Evolutionary conservation across 2,797 vertebrate species (phyloP), one percentile per base, ranked within the genome.

Genomic region (Vespertilio murinus): DNA sequence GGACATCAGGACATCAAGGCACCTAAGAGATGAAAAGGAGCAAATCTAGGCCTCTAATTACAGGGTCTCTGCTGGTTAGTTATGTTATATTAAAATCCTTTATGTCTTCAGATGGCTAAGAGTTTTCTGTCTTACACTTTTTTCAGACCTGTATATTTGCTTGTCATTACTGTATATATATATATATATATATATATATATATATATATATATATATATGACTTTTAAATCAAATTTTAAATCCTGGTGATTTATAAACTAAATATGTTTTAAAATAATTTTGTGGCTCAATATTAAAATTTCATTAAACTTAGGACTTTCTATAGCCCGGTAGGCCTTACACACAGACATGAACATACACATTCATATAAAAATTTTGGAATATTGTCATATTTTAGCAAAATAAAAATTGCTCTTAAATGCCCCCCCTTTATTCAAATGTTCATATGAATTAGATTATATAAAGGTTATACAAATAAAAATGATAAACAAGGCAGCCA

Each of bases 271-370:
- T 74, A 91, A 84, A 83, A 45, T 52, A 2, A 90, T 77, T 82
- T 90, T 73, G 40, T 40, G 56, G 12, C 18, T 11, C 77, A n/a
- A 20, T 83, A 87, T 42, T 65, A 81, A 77, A 82, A 79, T 80
- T 87, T 91, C 11, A 81, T 78, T 81, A 90, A 94, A 89, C 12
- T 79, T n/a, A 78, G 25, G 9, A 87, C 69, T 95, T 93, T 88
- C 78, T 82, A 40, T 9, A 88, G 0, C 45, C 40, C 83, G 1
- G 47, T 75, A 71, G 25, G 23, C 20, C 54, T 67, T 75, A 75
- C 2, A 75, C 8, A 54, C 1, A 47, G 13, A 84, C 2, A 79
- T 17, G 28, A 4, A 42, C 8, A 85, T 18, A 54, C 8, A 91
- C 5, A 91, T 4, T 18, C 6, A 70, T 8, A 85, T 67, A 16